phyloP scores from a whole-genome alignment of 1,140 invertebrate genomes.

The Drosophila quadrilineata region DNA sequence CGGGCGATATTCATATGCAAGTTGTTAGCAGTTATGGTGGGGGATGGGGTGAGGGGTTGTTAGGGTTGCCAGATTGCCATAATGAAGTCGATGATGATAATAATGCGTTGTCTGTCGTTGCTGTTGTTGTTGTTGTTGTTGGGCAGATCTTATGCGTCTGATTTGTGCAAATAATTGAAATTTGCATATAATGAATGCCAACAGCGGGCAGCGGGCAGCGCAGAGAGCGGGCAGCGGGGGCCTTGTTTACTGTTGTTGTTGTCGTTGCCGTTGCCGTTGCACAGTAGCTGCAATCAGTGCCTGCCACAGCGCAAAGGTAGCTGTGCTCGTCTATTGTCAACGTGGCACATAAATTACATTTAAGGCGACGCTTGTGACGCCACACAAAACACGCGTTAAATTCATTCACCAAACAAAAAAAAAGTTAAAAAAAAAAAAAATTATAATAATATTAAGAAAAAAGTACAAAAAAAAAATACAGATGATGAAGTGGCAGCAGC shows the following conservation, averaged over 20 bases:
- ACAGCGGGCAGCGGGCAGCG: not conserved
- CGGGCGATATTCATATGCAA: too few relatives aligned
- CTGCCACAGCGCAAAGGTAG: conserved; percentile 36
- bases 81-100: conserved; percentile 60
- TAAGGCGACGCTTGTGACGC: conserved; percentile 52
- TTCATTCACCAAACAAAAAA: conserved; percentile 34
- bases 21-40: too few relatives aligned
- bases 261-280: conserved; percentile 39
- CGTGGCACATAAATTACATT: conserved; percentile 69
- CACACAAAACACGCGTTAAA: conserved; percentile 17
- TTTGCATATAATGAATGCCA: conserved; percentile 77
- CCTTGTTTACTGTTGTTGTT: not conserved
- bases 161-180: conserved; percentile 80
- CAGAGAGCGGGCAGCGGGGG: not conserved
- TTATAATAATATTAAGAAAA: too few relatives aligned
- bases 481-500: not conserved
- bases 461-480: not conserved
- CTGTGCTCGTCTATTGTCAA: conserved; percentile 55
- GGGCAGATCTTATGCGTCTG: conserved; percentile 64
- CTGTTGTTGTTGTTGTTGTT: conserved; percentile 15
- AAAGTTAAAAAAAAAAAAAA: too few relatives aligned
- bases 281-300: conserved; percentile 73
- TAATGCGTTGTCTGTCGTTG: conserved; percentile 55
- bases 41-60: not conserved
- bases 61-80: conserved; percentile 18